A percentile compares a stretch with the other conserved stretches of the same genome.
phyloP scores from a whole-genome alignment of 2,113 vertebrate genomes.

The Megaleporinus macrocephalus region DNA sequence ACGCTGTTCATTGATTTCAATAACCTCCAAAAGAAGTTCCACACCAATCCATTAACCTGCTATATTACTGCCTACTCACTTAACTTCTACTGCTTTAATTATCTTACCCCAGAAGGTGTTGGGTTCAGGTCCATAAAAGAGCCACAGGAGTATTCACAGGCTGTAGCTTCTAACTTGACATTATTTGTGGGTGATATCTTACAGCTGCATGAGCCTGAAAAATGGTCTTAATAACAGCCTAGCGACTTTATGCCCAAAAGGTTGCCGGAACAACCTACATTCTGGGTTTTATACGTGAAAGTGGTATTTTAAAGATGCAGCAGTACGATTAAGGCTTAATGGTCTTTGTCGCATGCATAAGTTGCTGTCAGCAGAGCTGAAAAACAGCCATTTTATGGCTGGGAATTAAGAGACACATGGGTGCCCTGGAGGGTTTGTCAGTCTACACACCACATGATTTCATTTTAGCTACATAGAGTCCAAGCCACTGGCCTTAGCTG shows the following conservation, averaged over 20 bases:
- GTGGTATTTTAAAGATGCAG: slow-evolving; percentile 60
- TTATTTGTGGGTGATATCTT: not conserved
- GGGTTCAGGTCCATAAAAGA: not conserved
- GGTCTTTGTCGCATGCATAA: slow-evolving; percentile 47
- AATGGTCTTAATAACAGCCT: not conserved
- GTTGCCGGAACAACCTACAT: slow-evolving; percentile 12
- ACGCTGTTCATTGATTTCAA: not conserved
- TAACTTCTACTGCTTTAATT: not conserved
- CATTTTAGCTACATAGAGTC: not conserved
- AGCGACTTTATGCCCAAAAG: not conserved
- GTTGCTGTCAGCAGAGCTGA: slow-evolving; percentile 47
- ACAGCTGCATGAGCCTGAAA: not conserved
- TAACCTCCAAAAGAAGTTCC: not conserved
- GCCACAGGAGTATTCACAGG: not conserved
- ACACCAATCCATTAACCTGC: not conserved
- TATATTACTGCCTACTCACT: not conserved
- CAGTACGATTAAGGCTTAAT: slow-evolving; percentile 64
- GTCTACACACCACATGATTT: slow-evolving; percentile 6
- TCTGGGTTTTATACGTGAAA: slow-evolving; percentile 60
- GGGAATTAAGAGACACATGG: not conserved
- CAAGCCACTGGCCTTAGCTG: not conserved
- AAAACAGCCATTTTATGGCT: not conserved
- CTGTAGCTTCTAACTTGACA: not conserved
- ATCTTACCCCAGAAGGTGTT: not conserved
- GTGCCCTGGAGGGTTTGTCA: not conserved